Evolutionary conservation across 2,113 vertebrate genomes (phyloP), one percentile per base, ranked within the genome.

Genomic region (Corydoras maculifer): DNA sequence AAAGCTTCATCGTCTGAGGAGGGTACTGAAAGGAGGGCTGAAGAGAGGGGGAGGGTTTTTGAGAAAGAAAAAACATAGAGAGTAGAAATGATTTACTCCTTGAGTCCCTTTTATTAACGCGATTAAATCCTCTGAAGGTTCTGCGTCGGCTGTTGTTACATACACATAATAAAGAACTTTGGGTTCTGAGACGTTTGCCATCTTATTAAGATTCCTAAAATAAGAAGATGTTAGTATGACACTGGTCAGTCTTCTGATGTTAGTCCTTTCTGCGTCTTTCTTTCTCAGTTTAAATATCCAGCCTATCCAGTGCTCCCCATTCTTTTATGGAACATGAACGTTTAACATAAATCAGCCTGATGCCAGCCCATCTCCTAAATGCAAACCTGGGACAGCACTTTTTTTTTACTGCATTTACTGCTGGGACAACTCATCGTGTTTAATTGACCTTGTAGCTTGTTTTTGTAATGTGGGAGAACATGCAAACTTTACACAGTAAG

Each of bases 1-100:
- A 72, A 55, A 66, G 35, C 31, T 58, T 62, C 11, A 9, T 68
- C 81, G 86, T 84, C 85, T 75, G 75, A 67, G 76, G 75, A 68
- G 69, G 79, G 69, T 76, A 79, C 59, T 32, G 62, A 59, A 66
- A 64, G 79, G 54, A 72, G 65, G 62, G 69, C 63, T 70, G 55
- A 53, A 73, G 54, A 70, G 68, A 71, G 58, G 66, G 67, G 65
- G 64, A 78, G 48, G 72, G 74, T 72, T n/a, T 49, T 49, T 43
- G n/a, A 5, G 32, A 50, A 53, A 18, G 60, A 35, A 58, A 18
- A 60, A 71, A 48, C 9, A 13, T 4, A 30, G 48, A 35, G 15
- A 31, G 35, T 14, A 61, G 15, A 49, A 32, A 59, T 35, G 12
- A 63, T 69, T 25, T 51, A 1, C 1, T 55, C 61, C 8, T 25